These are phyloP conservation scores for Cheirogaleus medius DNA, from an alignment of 2,113 vertebrate species.

Conservation along the genomic window DNA sequence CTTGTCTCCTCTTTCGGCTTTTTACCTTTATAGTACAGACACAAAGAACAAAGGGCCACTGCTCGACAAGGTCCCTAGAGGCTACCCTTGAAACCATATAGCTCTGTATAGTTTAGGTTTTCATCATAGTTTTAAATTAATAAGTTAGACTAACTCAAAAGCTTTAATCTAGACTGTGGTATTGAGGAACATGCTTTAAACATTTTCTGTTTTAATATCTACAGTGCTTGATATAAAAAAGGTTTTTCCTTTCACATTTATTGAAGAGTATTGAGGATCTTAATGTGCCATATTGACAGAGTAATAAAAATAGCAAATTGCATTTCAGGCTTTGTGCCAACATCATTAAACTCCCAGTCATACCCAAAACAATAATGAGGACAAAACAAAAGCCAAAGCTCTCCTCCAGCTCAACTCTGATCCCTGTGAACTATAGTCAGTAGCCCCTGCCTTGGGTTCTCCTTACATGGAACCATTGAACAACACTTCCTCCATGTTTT, in stretches of 20 bases:
- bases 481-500: neutral
- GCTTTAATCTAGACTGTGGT: conserved; percentile 79
- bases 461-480: neutral
- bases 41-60: conserved; percentile 44
- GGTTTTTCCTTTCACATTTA: conserved; percentile 80
- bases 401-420: conserved; percentile 39
- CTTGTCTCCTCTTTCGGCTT: conserved; percentile 14
- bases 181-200: conserved; percentile 79
- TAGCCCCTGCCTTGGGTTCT: neutral
- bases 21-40: neutral
- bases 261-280: conserved; percentile 80
- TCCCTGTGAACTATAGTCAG: conserved; percentile 35
- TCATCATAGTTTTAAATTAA: conserved; percentile 85
- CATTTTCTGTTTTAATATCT: conserved; percentile 83
- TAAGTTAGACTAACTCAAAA: conserved; percentile 80
- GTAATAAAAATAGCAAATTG: conserved; percentile 89
- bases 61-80: conserved; percentile 65
- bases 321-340: conserved; percentile 83
- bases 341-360: conserved; percentile 84
- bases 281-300: conserved; percentile 88
- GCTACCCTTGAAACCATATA: conserved; percentile 66
- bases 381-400: conserved; percentile 74
- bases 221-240: conserved; percentile 77
- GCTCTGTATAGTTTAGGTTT: conserved; percentile 74
- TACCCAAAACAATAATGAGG: conserved; percentile 76